Conservation (phyloP, 1,140 invertebrate species). For the fruit fly (Drosophila melanogaster) region Release_6_plus_ISO1_MT NT_037436.4:17452001-17452500, state of each 20-base stretch:
- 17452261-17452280: constrained; percentile 65
- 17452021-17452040: constrained; percentile 99
- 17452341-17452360: constrained; percentile 13
- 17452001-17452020: constrained; percentile 88
- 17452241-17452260: constrained; percentile 85
- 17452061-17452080: constrained; percentile 99
- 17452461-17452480: constrained; percentile 90
- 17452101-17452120: constrained; percentile 96
- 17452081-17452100: constrained; percentile 99
- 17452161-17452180: constrained; percentile 99
- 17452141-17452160: constrained; percentile 98
- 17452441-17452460: constrained; percentile 92
- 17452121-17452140: constrained; percentile 96
- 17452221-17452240: constrained; percentile 86
- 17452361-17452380: constrained; percentile 88
- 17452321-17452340: constrained; percentile 55
- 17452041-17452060: constrained; percentile 99
- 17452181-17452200: constrained; percentile 98
- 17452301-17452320: constrained; percentile 82
- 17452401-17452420: constrained; percentile 95
- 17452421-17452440: constrained; percentile 94
- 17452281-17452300: constrained; percentile 42
- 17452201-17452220: constrained; percentile 94
- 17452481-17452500: constrained; percentile 85
- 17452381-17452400: constrained; percentile 94